Conservation (phyloP, 2,797 vertebrate species). For the Anguilla obscura region DNA sequence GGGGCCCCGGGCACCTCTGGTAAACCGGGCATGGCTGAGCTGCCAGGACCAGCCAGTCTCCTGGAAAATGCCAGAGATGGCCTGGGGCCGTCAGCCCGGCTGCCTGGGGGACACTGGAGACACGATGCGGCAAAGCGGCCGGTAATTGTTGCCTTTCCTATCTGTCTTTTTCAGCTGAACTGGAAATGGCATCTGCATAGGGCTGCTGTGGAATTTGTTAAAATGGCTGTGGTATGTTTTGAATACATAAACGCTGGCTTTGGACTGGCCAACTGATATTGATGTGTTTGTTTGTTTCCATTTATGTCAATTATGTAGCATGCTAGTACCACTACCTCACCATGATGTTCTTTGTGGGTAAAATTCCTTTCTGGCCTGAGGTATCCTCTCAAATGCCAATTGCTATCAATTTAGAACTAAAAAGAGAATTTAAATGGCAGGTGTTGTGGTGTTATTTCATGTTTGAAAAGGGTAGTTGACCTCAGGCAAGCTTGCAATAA, state of each 20-base stretch:
- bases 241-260: not conserved
- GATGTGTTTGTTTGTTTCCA: not conserved
- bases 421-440: not conserved
- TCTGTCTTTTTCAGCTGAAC: not conserved
- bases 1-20: not conserved
- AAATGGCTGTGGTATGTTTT: not conserved
- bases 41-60: not conserved
- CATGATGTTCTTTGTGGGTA: not conserved
- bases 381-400: not conserved
- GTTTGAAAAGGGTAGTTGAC: not conserved
- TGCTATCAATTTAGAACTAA: not conserved
- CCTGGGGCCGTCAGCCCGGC: not conserved
- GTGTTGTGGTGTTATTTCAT: not conserved
- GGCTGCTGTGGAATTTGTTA: not conserved
- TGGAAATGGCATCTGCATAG: not conserved
- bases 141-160: not conserved
- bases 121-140: not conserved
- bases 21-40: not conserved
- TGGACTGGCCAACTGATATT: not conserved
- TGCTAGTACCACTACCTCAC: not conserved
- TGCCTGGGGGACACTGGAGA: not conserved
- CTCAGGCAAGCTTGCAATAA: not conserved
- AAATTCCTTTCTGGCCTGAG: not conserved
- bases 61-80: not conserved
- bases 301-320: not conserved